Percentiles rank a stretch among this genome's conserved stretches.
Conservation (phyloP, 2,113 vertebrate genomes). For the Accipiter cooperii region DNA sequence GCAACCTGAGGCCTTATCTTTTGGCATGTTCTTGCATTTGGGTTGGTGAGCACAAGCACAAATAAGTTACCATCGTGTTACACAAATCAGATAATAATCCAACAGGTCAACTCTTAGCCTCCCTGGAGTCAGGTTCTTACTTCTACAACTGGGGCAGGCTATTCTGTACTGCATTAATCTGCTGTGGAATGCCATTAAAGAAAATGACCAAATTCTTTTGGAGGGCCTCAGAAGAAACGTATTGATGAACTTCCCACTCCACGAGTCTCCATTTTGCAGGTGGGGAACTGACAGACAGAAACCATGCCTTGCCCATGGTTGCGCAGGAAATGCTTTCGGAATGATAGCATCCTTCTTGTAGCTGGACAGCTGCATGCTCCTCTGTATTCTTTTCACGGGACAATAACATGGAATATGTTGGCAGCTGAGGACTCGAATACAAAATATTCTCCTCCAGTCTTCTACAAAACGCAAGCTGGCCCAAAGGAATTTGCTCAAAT, state of each 20-base stretch:
- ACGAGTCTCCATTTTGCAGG: not conserved
- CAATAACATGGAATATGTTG: not conserved
- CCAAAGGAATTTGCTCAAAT: not conserved
- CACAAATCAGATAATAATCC: not conserved
- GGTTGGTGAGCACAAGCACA: not conserved
- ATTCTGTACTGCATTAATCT: fast-evolving
- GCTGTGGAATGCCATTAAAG: not conserved
- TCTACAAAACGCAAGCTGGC: not conserved
- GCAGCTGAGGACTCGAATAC: not conserved
- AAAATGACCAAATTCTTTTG: not conserved
- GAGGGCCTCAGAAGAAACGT: not conserved
- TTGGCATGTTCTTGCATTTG: not conserved
- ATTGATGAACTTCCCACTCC: not conserved
- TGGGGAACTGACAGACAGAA: not conserved
- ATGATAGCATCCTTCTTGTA: not conserved
- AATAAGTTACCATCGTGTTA: fast-evolving
- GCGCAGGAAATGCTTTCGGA: not conserved
- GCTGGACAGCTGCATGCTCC: not conserved
- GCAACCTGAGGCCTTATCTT: not conserved
- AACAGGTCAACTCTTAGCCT: not conserved
- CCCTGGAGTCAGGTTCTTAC: not conserved
- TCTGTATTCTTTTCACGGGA: not conserved
- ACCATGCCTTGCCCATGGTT: not conserved
- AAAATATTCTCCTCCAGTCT: not conserved
- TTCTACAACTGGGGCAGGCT: not conserved